Evolutionary conservation across 2,797 vertebrate species (phyloP), one percentile per base, ranked within the genome.

Genomic region (Iguana delicatissima): DNA sequence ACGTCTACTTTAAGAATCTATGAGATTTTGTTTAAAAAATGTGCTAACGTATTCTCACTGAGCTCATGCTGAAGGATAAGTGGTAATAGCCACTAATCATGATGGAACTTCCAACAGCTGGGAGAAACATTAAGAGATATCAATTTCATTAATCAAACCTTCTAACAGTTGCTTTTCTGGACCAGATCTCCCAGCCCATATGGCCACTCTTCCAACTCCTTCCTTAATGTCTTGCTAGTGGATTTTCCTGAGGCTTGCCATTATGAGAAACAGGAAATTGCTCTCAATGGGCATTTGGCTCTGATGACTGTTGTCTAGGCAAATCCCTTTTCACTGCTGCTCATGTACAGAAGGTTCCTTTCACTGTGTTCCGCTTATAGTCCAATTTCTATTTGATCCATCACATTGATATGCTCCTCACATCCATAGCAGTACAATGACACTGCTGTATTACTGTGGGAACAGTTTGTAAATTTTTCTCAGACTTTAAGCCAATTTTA

Each of bases 311-410:
- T 50, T 79, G 42, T 35, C 50, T 62, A 55, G 18, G 72, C 16
- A 69, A 88, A 85, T 46, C 35, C 62, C 0, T 89, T 83, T 74
- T 81, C 29, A 77, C 32, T 83, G n/a, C 50, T 84, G 73, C 92
- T 90, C 57, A 88, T 0, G 2, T 85, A 87, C 86, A 87, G 80
- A 89, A 62, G 91, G 89, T 52, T 12, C 29, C 86, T 93, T 93
- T 80, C 38, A 32, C 64, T 91, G 13, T 84, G 62, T 26, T 52
- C 67, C 10, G 22, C 0, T n/a, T 35, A 20, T 50, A 52, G 80
- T 10, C 16, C 3, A 38, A 76, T 64, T 67, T 83, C 81, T 84
- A 79, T 86, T 89, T 79, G 20, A n/a, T 62, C 32, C 12, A 87
- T 4, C 42, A 32, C 52, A 92, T 86, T 79, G 89, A 76, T 84